phyloP scores from a whole-genome alignment of 2,113 vertebrate species.

The Ammospiza nelsoni region DNA sequence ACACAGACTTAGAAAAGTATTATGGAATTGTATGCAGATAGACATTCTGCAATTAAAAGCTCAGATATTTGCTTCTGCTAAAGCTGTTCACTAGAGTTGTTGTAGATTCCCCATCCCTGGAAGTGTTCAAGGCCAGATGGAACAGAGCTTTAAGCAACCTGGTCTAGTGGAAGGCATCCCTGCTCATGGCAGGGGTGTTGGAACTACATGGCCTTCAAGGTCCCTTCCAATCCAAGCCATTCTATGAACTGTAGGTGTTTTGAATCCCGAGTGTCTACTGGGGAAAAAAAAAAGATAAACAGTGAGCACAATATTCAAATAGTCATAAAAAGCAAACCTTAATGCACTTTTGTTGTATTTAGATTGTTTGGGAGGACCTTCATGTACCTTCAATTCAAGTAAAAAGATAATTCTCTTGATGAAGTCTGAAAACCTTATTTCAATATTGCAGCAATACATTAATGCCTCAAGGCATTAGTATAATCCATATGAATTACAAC shows the following conservation, averaged over 20 bases:
- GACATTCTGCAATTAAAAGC: neutral
- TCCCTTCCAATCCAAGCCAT: neutral
- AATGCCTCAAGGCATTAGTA: neutral
- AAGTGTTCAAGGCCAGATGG: neutral
- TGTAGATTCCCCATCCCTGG: neutral
- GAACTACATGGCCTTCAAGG: neutral
- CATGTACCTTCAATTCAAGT: neutral
- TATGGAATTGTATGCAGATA: neutral
- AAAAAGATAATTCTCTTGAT: neutral
- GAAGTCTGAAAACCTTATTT: neutral
- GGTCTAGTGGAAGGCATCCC: neutral
- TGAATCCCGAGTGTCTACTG: accelerated
- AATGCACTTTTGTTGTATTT: neutral
- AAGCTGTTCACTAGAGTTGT: neutral
- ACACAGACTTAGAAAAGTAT: neutral
- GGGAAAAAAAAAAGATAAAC: neutral
- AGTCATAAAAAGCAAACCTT: neutral
- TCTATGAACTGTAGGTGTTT: neutral
- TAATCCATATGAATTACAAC: neutral
- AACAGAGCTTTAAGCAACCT: neutral
- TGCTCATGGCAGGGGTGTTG: neutral
- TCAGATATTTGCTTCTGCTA: neutral
- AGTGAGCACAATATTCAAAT: neutral
- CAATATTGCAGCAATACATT: neutral
- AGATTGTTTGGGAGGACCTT: neutral